Percentiles rank a stretch among this genome's conserved stretches.
Conservation (phyloP, 1,140 invertebrate genomes). For the Oedothorax gibbosus region DNA sequence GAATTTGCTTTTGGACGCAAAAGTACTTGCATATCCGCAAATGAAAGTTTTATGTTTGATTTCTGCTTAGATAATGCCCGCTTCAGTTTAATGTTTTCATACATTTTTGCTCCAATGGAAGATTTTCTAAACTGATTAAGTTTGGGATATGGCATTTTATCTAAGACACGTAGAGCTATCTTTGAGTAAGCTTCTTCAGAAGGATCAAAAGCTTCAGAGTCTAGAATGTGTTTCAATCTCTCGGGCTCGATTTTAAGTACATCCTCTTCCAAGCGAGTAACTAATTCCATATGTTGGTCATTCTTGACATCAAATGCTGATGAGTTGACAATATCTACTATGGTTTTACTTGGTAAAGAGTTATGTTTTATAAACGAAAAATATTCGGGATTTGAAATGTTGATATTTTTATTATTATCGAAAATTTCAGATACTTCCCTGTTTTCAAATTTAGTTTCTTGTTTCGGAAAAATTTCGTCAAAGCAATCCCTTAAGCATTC, state of each 20-base stretch:
- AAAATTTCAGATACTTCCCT: neutral
- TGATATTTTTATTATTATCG: neutral
- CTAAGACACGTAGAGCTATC: conserved; percentile 6
- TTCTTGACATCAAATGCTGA: neutral
- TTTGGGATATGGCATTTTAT: conserved; percentile 18
- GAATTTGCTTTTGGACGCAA: neutral
- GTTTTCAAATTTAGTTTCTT: neutral
- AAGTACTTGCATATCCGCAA: conserved; percentile 26
- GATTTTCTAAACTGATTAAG: conserved; percentile 28
- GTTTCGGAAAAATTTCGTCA: neutral
- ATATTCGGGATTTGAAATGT: conserved; percentile 13
- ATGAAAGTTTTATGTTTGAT: conserved; percentile 27
- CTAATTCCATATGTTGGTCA: conserved; percentile 26
- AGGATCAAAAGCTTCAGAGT: conserved; percentile 19
- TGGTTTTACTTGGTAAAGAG: neutral
- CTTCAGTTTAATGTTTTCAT: conserved; percentile 26
- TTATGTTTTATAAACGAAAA: conserved; percentile 15
- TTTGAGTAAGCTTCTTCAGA: conserved; percentile 3
- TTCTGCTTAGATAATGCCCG: neutral
- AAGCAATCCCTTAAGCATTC: conserved; percentile 3
- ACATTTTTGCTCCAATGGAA: conserved; percentile 18
- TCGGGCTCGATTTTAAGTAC: neutral
- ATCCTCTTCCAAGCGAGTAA: neutral
- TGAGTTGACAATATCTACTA: conserved; percentile 28
- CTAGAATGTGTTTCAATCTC: neutral